Evolutionary conservation across 2,797 vertebrate genomes (phyloP), one percentile per base, ranked within the genome.

Genomic region (Cygnus olor): DNA sequence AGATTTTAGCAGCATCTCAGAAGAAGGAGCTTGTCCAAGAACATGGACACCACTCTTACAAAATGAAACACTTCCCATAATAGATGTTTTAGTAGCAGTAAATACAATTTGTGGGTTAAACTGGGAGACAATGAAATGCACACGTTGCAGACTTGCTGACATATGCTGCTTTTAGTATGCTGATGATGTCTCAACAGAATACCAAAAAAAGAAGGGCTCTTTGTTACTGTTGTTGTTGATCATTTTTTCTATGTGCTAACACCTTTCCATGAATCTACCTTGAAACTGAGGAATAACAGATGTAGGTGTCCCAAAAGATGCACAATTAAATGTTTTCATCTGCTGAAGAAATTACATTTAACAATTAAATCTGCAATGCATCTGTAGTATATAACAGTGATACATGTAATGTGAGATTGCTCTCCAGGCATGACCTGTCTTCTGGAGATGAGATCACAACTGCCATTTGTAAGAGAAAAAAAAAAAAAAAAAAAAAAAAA

Each of bases 131-230:
- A 36, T 56, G 27, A 72, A 92, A 76, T 22, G 25, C 9, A 13
- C 11, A 8, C 30, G 11, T 71, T 89, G 44, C 38, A 83, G 56
- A 54, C 40, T 45, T 68, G 28, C 45, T 68, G n/a, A 30, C 14
- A 32, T 5, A 4, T 38, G 16, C 32, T 76, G 56, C 40, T 89
- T 84, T 77, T 53, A 53, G 32, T 61, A 34, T 32, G 53, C 11
- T 71, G 16, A 11, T 88, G 51, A 61, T 14, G 92, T 82, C 72
- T 93, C 51, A 82, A 47, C 7, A 54, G 42, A 83, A 66, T 56
- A 58, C 2, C 9, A 44, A 28, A 38, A n/a, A 56, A 7, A 17
- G 8, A 30, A 19, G 2, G 3, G 2, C 1, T 17, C 4, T 60
- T 61, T 77, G 24, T 45, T 17, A 7, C 17, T 44, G 15, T 53